These are phyloP conservation scores for Euplexia lucipara DNA, from an alignment of 2,888 invertebrate species.

Conservation along the genomic window DNA sequence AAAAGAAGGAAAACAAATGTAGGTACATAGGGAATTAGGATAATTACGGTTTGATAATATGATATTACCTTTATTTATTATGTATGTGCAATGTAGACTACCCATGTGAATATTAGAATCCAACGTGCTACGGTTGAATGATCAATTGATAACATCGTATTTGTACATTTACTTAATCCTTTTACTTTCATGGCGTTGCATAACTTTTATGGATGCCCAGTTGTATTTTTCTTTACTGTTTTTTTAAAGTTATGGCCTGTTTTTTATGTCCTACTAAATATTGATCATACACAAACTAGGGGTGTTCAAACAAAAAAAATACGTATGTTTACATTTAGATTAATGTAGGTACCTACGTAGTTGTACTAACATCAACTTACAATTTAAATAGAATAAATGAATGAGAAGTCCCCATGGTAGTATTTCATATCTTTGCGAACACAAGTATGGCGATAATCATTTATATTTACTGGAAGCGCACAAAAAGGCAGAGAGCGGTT, in stretches of 20 bases:
- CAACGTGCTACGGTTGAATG: conserved; percentile 9
- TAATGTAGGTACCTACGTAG: conserved; percentile 28
- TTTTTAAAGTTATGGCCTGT: conserved; percentile 13
- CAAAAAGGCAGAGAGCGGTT: conserved; percentile 74
- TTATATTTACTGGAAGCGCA: conserved; percentile 58
- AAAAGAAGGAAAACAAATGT: neutral
- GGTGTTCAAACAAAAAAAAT: conserved; percentile 42
- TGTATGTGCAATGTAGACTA: neutral
- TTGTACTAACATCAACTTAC: conserved; percentile 40
- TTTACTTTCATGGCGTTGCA: conserved; percentile 38
- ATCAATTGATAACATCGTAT: conserved; percentile 22
- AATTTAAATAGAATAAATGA: conserved; percentile 53
- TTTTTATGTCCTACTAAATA: conserved; percentile 70
- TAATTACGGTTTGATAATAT: neutral
- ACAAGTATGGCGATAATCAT: conserved; percentile 48
- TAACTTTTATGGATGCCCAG: conserved; percentile 21
- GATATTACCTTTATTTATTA: neutral
- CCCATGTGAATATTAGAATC: neutral
- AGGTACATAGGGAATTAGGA: too few relatives aligned
- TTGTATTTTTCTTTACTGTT: conserved; percentile 17
- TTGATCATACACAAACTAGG: conserved; percentile 30
- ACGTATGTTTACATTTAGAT: conserved; percentile 26
- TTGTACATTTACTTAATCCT: conserved; percentile 31
- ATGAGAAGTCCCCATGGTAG: conserved; percentile 37
- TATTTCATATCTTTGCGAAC: conserved; percentile 53